phyloP scores from a whole-genome alignment of 1,140 invertebrate species.

The Neuroterus valhalla region DNA sequence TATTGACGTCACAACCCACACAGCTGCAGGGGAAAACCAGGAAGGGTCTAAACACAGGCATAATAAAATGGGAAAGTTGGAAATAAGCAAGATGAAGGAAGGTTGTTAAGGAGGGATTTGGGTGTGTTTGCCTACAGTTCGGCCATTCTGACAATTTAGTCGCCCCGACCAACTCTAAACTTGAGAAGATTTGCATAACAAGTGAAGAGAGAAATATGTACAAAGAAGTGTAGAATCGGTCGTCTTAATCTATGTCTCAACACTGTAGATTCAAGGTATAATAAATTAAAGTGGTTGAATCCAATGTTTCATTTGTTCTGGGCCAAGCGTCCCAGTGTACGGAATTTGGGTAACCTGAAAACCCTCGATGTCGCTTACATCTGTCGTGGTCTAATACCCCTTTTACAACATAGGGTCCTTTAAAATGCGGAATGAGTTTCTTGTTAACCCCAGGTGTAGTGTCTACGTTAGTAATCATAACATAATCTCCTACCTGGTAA shows the following conservation, averaged over 20 bases:
- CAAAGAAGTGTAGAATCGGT: background rate
- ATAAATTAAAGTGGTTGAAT: background rate
- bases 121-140: background rate
- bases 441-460: background rate
- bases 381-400: background rate
- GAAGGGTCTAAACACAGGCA: too few relatives aligned
- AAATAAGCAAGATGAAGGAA: too few relatives aligned
- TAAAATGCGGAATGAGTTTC: too few relatives aligned
- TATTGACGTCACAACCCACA: too few relatives aligned
- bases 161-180: background rate
- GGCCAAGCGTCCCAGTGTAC: background rate
- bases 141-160: background rate
- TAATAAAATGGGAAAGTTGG: too few relatives aligned
- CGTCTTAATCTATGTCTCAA: too few relatives aligned
- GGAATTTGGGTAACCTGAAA: too few relatives aligned
- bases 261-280: too few relatives aligned
- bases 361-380: background rate
- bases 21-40: too few relatives aligned
- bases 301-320: background rate
- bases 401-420: background rate
- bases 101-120: too few relatives aligned
- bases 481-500: conserved; percentile 1
- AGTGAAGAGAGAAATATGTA: background rate
- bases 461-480: background rate
- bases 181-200: background rate